phyloP scores from a whole-genome alignment of 2,888 invertebrate genomes.

The Plebejus argus region DNA sequence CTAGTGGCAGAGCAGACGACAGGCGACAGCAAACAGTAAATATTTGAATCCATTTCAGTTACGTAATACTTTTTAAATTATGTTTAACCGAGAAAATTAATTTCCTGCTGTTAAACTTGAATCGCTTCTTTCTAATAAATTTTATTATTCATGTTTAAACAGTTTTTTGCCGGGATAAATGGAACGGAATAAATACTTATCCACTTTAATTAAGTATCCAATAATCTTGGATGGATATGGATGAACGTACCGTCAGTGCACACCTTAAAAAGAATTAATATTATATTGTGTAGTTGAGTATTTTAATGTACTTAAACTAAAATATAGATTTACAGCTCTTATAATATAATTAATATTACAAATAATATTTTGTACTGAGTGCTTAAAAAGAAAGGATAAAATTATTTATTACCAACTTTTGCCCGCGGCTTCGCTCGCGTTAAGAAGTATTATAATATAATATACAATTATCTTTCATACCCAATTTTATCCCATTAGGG shows the following conservation, averaged over 20 bases:
- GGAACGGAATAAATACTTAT: not conserved
- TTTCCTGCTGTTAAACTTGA: constrained; percentile 30
- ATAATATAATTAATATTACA: too few species aligned
- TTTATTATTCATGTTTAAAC: constrained; percentile 11
- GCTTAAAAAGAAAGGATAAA: too few species aligned
- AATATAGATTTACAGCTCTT: too few species aligned
- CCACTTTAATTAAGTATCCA: not conserved
- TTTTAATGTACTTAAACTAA: too few species aligned
- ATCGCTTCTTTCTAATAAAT: constrained; percentile 18
- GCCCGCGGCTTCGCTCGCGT: too few species aligned
- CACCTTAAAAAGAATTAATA: too few species aligned
- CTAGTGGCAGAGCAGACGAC: not conserved
- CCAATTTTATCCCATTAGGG: too few species aligned
- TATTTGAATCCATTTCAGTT: constrained; percentile 32
- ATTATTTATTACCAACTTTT: too few species aligned
- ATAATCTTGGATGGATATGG: not conserved
- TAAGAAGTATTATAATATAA: too few species aligned
- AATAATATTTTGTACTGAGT: too few species aligned
- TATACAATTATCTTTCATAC: too few species aligned
- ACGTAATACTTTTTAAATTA: constrained; percentile 34
- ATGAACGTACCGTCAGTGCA: not conserved
- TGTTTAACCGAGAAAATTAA: constrained; percentile 32
- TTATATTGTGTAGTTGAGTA: too few species aligned
- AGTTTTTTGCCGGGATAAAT: constrained; percentile 4
- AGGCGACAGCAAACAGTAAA: constrained; percentile 14